These are phyloP conservation scores for Xylota sylvarum DNA, from an alignment of 2,888 invertebrate genomes.

Conservation along the genomic window DNA sequence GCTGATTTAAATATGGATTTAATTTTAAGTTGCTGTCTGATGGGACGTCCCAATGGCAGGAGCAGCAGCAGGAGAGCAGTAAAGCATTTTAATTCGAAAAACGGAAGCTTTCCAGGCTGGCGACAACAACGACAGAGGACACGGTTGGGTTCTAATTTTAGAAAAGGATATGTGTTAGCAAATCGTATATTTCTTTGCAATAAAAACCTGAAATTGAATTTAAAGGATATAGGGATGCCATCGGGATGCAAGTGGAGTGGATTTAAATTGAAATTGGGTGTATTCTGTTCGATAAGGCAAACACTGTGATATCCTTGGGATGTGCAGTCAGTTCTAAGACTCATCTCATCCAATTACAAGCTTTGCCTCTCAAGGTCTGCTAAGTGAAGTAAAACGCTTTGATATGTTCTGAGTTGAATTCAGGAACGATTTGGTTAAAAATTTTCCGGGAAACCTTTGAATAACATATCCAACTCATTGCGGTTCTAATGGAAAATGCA, in stretches of 20 bases:
- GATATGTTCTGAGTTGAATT: no score
- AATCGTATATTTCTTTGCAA: constrained; percentile 39
- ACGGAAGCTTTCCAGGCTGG: constrained; percentile 4
- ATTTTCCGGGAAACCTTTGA: not conserved
- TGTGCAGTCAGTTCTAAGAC: no score
- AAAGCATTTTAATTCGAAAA: constrained; percentile 39
- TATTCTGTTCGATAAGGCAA: no score
- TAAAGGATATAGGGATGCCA: not conserved
- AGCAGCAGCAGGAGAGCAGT: constrained; percentile 24
- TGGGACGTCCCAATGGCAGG: not conserved
- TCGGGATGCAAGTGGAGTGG: constrained; percentile 27
- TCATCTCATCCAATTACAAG: no score
- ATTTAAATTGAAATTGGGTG: not conserved
- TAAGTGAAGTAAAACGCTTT: no score
- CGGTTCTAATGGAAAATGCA: not conserved
- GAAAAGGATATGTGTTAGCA: constrained; percentile 52
- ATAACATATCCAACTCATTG: not conserved
- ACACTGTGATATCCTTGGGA: no score
- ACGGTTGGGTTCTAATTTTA: constrained; percentile 23
- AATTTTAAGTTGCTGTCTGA: constrained; percentile 56
- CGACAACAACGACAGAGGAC: constrained; percentile 10
- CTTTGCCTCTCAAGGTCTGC: no score
- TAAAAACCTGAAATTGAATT: constrained; percentile 39
- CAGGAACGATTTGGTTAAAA: no score
- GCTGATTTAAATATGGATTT: constrained; percentile 66